phyloP scores from a whole-genome alignment of 2,888 invertebrate genomes.

The Patella ulyssiponensis region DNA sequence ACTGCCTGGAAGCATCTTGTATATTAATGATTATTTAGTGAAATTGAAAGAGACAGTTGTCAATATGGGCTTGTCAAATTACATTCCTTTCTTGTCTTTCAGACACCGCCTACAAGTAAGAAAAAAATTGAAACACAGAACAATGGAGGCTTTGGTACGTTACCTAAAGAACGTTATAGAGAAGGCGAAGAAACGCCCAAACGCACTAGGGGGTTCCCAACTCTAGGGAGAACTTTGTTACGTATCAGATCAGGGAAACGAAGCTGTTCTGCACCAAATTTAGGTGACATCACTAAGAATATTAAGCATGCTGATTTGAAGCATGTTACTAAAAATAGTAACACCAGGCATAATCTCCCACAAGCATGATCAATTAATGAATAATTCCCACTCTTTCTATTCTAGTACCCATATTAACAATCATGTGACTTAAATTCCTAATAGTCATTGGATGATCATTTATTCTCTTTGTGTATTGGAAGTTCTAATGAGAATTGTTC shows the following conservation, averaged over 20 bases:
- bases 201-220: constrained; percentile 55
- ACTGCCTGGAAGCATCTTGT: too few species aligned
- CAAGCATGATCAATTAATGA: constrained; percentile 1
- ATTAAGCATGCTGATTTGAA: constrained; percentile 24
- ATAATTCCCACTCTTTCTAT: too few species aligned
- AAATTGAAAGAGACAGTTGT: background rate
- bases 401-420: background rate
- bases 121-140: constrained; percentile 32
- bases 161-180: constrained; percentile 56
- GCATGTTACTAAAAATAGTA: constrained; percentile 12
- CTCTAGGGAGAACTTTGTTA: constrained; percentile 80
- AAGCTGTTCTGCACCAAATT: constrained; percentile 91
- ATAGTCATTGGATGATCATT: background rate
- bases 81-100: constrained; percentile 45
- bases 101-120: constrained; percentile 79
- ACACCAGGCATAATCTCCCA: background rate
- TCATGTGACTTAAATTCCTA: background rate
- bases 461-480: too few species aligned
- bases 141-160: constrained; percentile 63
- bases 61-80: background rate
- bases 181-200: constrained; percentile 33
- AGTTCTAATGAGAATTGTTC: too few species aligned
- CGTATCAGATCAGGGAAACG: constrained; percentile 76
- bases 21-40: too few species aligned
- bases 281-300: constrained; percentile 79